Base-by-base conservation (phyloP, 2,888 invertebrate genomes). In the Drepana falcataria region DNA sequence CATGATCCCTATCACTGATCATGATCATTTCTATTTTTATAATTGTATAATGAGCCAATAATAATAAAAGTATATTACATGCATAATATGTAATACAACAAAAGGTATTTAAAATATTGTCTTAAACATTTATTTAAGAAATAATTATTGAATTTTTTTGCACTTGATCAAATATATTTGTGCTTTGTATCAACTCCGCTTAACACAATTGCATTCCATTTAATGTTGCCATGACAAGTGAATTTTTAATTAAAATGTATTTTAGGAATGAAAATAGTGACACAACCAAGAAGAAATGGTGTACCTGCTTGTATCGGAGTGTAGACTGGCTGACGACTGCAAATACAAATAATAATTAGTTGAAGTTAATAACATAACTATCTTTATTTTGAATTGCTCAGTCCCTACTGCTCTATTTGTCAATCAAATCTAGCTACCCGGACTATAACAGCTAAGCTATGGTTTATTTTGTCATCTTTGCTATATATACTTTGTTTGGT, bases 371-470 rank as follows among this genome's bases (percentile, higher is more conserved):
- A 44, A 9, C 9, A 44, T 44, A 9, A 9, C 9, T 9, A 9
- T 9, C 44, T 9, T 44, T 9, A 44, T 9, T 44, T 44, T 44
- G 9, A 44, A 44, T 44, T 44, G 44, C 44, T 44, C 7, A 44
- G 44, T 44, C 44, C 44, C 9, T 9, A 9, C 49, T 33, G 40
- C 40, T 51, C 51, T 7, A 41, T 49, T 49, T 49, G 49, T 21
- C 21, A 49, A 4, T 51, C 51, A 51, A 51, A 51, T 40, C 34
- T 40, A 56, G 51, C 49, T 48, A 60, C 64, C 61, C 64, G 66
- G 61, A 67, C 53, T 59, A 56, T 49, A 53, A 64, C 69, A 75
- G 75, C 73, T 75, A 74, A 75, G 74, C 67, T 52, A 64, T 62
- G 57, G 56, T 55, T 58, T 53, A 63, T 63, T 62, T 55, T 64